Evolutionary conservation across 2,888 invertebrate species (phyloP).

Genomic region (Baccha elongata): DNA sequence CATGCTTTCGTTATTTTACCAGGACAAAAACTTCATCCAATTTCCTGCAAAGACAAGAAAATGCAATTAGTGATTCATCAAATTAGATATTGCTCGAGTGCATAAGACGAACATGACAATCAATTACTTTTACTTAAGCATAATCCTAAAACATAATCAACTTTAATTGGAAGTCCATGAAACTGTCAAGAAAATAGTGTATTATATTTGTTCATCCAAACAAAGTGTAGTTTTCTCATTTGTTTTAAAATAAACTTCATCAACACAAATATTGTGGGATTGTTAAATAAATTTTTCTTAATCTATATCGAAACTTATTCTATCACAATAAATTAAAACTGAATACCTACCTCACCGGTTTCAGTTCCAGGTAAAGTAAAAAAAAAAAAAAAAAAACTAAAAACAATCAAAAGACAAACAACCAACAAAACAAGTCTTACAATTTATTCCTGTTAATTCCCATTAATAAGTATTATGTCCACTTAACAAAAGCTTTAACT

Average conservation of each 20-base stretch:
- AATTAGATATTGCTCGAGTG: no score
- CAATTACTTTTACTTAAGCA: no score
- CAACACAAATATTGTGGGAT: neutral
- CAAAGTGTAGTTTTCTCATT: neutral
- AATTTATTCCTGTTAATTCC: conserved; percentile 36
- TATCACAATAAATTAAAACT: conserved; percentile 8
- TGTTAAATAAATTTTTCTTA: neutral
- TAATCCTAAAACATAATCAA: no score
- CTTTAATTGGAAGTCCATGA: no score
- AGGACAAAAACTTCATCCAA: no score
- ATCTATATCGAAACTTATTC: conserved; percentile 21
- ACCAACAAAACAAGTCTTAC: conserved; percentile 10
- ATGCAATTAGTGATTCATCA: no score
- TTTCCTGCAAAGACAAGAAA: no score
- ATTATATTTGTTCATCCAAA: no score
- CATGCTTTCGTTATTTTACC: no score
- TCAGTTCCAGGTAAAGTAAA: neutral
- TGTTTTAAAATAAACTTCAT: neutral
- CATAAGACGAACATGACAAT: no score
- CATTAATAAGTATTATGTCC: conserved; percentile 34
- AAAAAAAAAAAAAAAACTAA: neutral
- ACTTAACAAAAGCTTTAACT: conserved; percentile 8
- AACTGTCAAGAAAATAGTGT: no score
- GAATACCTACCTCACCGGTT: conserved; percentile 38
- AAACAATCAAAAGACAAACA: conserved; percentile 1